These are phyloP conservation scores for Petrocephalus zakoni DNA, from an alignment of 2,113 vertebrate genomes.

Conservation along the genomic window DNA sequence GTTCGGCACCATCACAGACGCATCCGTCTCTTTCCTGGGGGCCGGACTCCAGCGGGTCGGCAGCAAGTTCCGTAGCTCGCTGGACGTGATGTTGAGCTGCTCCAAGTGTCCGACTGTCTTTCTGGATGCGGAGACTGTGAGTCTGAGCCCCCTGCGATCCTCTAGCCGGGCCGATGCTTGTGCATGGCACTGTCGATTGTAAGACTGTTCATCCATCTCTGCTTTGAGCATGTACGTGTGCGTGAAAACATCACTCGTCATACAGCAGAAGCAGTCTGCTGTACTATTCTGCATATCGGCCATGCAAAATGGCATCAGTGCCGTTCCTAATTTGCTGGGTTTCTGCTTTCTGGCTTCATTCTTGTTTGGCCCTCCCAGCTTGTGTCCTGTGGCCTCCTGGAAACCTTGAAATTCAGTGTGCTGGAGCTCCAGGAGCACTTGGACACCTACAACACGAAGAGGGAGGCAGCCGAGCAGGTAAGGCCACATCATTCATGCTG, in stretches of 20 bases:
- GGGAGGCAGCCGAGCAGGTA: slow-evolving; percentile 87
- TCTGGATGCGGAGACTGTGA: slow-evolving; percentile 96
- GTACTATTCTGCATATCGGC: neutral
- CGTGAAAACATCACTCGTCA: neutral
- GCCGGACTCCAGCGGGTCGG: slow-evolving; percentile 85
- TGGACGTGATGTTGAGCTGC: slow-evolving; percentile 86
- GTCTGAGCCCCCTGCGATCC: slow-evolving; percentile 11
- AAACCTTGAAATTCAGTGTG: slow-evolving; percentile 94
- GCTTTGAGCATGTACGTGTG: neutral
- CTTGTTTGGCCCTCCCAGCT: slow-evolving; percentile 60
- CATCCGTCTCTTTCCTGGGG: slow-evolving; percentile 81
- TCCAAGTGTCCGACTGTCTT: slow-evolving; percentile 93
- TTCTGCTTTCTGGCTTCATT: neutral
- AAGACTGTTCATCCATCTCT: neutral
- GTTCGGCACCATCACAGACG: slow-evolving; percentile 82
- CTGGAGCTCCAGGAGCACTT: slow-evolving; percentile 95
- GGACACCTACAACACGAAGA: slow-evolving; percentile 90
- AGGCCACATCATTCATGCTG: slow-evolving; percentile 33
- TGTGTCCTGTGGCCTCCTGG: slow-evolving; percentile 87
- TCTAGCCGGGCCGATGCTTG: neutral
- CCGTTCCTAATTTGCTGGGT: neutral
- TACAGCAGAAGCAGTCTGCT: neutral
- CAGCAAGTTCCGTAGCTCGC: slow-evolving; percentile 87
- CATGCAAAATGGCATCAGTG: neutral
- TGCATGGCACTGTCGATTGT: neutral